Evolutionary conservation across 2,797 vertebrate species (phyloP).

Genomic region (Neosilurus hyrtlii): DNA sequence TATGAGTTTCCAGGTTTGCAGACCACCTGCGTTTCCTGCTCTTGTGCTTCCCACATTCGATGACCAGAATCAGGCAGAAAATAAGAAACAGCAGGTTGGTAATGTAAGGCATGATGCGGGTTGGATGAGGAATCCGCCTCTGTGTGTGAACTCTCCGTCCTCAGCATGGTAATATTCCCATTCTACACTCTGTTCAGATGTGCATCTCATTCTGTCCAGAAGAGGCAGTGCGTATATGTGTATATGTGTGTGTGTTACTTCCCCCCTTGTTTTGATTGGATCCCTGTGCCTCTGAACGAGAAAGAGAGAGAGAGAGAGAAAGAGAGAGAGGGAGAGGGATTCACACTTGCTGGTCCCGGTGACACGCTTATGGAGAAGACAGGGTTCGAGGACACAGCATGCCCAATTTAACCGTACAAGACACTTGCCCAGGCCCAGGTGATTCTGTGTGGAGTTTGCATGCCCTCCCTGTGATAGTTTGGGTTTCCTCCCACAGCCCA

Average conservation of each 20-base stretch:
- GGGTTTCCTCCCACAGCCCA: too few species aligned
- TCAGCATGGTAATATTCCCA: constrained; percentile 36
- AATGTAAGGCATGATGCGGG: constrained; percentile 36
- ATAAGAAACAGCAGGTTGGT: constrained; percentile 28
- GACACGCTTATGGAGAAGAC: background rate
- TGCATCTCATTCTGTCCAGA: background rate
- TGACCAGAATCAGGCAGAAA: constrained; percentile 60
- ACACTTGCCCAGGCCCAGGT: background rate
- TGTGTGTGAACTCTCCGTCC: constrained; percentile 28
- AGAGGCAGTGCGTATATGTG: background rate
- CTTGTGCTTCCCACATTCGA: constrained; percentile 77
- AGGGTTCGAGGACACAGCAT: background rate
- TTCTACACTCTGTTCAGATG: background rate
- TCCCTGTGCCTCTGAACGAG: constrained; percentile 42
- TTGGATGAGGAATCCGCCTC: constrained; percentile 14
- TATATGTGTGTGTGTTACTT: background rate
- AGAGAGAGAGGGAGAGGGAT: background rate
- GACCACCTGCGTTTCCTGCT: constrained; percentile 81
- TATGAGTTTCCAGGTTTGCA: constrained; percentile 71
- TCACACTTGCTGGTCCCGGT: background rate
- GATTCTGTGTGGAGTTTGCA: too few species aligned
- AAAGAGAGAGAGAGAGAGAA: background rate
- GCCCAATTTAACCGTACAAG: background rate
- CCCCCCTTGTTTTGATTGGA: constrained; percentile 64
- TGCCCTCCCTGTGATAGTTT: too few species aligned